Percentiles rank a stretch among this genome's conserved stretches.
These are phyloP conservation scores for Haliclystus octoradiatus DNA, from an alignment of 30 jellyfish, hydroid and myxozoan genomes.

Conservation along the genomic window DNA sequence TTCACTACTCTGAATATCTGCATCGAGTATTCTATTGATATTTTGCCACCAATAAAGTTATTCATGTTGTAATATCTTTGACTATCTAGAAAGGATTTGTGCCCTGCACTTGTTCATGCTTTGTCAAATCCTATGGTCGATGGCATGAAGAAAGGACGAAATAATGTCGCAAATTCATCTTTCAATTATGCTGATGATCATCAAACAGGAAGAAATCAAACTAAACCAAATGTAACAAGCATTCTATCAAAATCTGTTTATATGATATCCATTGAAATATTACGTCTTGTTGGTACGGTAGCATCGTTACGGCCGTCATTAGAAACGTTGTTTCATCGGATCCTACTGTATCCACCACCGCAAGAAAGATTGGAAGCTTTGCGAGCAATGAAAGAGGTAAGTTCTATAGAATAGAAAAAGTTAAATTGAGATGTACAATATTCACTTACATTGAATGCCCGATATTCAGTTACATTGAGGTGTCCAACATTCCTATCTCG, in stretches of 20 bases:
- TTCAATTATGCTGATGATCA: conserved; percentile 64
- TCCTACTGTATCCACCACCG: conserved; percentile 81
- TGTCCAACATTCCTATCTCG: too few species aligned
- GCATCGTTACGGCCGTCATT: conserved; percentile 68
- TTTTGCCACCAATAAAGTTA: too few species aligned
- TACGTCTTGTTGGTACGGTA: conserved; percentile 79
- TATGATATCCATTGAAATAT: conserved; percentile 62
- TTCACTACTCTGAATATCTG: too few species aligned
- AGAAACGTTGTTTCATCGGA: conserved; percentile 81
- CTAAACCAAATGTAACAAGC: conserved; percentile 14
- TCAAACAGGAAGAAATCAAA: conserved; percentile 42
- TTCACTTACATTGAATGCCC: too few species aligned
- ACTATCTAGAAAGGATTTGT: too few species aligned
- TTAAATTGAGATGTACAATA: too few species aligned
- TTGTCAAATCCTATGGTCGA: conserved; percentile 72
- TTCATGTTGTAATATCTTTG: too few species aligned
- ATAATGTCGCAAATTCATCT: conserved; percentile 21
- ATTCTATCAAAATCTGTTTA: conserved; percentile 41
- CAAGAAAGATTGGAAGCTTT: conserved; percentile 87
- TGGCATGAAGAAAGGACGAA: conserved; percentile 42
- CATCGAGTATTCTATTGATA: too few species aligned
- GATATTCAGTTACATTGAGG: too few species aligned
- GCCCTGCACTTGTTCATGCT: conserved; percentile 84
- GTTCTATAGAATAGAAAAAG: not conserved
- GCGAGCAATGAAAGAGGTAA: conserved; percentile 75